Evolutionary conservation across 2,113 vertebrate species (phyloP).

Genomic region (Albula goreensis): DNA sequence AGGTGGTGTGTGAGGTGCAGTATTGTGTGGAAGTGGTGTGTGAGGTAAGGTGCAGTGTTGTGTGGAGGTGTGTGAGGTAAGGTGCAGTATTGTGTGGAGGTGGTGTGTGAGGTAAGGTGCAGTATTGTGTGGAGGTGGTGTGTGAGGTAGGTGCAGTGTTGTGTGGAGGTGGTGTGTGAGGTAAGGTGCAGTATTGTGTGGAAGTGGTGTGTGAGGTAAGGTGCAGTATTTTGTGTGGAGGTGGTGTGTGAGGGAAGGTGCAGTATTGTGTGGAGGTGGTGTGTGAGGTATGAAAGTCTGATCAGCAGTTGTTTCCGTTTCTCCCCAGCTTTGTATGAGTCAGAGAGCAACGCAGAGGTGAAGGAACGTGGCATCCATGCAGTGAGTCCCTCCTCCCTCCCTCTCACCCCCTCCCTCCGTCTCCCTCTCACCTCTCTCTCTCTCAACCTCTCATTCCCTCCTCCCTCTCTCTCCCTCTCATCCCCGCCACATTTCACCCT

Average conservation of each 20-base stretch:
- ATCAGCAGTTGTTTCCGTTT: neutral
- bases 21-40: neutral
- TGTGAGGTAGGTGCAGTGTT: neutral
- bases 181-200: neutral
- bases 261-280: neutral
- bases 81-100: neutral
- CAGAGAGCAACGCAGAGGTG: conserved; percentile 64
- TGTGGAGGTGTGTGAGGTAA: neutral
- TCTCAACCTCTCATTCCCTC: neutral
- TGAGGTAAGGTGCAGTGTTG: neutral
- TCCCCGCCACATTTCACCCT: too few relatives aligned
- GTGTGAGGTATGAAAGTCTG: neutral
- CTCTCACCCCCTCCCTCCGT: neutral
- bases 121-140: neutral
- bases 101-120: neutral
- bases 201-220: neutral
- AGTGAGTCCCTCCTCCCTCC: conserved; percentile 55
- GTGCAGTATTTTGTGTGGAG: neutral
- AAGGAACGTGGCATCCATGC: conserved; percentile 69
- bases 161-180: neutral
- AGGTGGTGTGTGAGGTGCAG: neutral
- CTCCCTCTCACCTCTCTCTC: neutral
- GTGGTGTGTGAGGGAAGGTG: neutral
- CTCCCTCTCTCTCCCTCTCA: conserved; percentile 29
- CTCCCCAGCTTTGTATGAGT: conserved; percentile 65